Evolutionary conservation across 2,797 vertebrate species (phyloP), one percentile per base, ranked within the genome.

Genomic region (Poecile montanus): DNA sequence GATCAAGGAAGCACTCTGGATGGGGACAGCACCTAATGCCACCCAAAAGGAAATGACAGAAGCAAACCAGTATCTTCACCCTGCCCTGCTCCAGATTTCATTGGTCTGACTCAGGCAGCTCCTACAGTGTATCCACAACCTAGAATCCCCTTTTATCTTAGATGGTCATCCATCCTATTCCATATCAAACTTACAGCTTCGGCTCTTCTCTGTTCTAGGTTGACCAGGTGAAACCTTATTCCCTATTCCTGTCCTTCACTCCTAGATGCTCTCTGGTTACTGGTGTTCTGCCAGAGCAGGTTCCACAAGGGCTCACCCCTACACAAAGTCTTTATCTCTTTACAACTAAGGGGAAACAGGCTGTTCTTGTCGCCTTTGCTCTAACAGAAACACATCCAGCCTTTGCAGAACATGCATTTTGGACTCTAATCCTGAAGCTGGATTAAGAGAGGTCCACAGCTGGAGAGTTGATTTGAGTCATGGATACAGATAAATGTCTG

Each of bases 71-170:
- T 38, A 10, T 26, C 34, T 47, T 48, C 56, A 71, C 40, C 3
- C 25, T 83, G 32, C 58, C 38, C 17, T 27, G 15, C 23, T 82
- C 18, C 58, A 40, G 15, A 34, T 30, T 51, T 68, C 38, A 38
- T 16, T 2, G 1, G 4, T 60, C 67, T 47, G 45, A 47, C 36
- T 53, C 0, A 0, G 25, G 32, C n/a, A 57, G n/a, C 32, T 76
- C 27, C 63, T 54, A 2, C 10, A 56, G 19, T 22, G 25, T 32
- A 40, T 54, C 38, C 5, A 3, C 74, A 85, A 51, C 51, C 16
- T 21, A 26, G 44, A 77, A 77, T 45, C 29, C 45, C 13, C 44
- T 74, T 61, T 57, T 71, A 13, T 72, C 50, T 68, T 21, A 36
- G 6, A 11, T 26, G 27, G 15, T 25, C 53, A 42, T n/a, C 30